Base-by-base conservation (phyloP, 1,140 invertebrate genomes). In the Microvelia longipes region DNA sequence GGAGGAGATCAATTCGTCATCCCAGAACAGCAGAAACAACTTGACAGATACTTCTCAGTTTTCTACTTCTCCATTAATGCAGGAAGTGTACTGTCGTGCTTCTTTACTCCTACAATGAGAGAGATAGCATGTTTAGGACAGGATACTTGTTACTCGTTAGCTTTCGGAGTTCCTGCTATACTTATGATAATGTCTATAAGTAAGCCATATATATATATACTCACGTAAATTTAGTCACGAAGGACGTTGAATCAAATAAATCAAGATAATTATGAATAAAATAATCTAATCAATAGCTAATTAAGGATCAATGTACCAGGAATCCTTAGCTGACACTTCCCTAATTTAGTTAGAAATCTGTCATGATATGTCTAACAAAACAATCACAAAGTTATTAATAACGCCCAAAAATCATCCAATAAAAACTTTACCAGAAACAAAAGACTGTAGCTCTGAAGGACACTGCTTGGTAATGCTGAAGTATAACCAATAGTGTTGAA, bases 41-140 rank as follows among this genome's bases (percentile, higher is more conserved):
- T 96, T 61, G 84, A 86, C 1, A 86, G 86, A 69, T 98, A 94
- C 81, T 98, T 98, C 80, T 96, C 93, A 0, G 80, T 96, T 0
- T 98, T 96, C 78, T 97, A 97, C 81, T 93, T 96, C 74, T 84
- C 92, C 29, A 96, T 98, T 74, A 97, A 98, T 77, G 85, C 90
- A 1, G 96, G 95, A 2, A 93, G 91, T 72, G 84, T 96, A 64
- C 83, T 98, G 19, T 96, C 94, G 0, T 95, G 91, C 0, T 88
- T 94, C 66, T 73, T 98, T 0, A 96, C 94, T 0, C 96, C 96
- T 0, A 85, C 94, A 28, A 79, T 98, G 2, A 85, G 91, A 72
- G 86, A 88, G 61, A 84, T 94, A 0, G 78, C 87, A 27, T 98
- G 95, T 78, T 92, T 95, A 73, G 90, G 85, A 0, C 83, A 88